Percentiles rank a stretch among this genome's conserved stretches.
phyloP scores from a whole-genome alignment of 2,888 invertebrate species.

The Aphidius colemani region DNA sequence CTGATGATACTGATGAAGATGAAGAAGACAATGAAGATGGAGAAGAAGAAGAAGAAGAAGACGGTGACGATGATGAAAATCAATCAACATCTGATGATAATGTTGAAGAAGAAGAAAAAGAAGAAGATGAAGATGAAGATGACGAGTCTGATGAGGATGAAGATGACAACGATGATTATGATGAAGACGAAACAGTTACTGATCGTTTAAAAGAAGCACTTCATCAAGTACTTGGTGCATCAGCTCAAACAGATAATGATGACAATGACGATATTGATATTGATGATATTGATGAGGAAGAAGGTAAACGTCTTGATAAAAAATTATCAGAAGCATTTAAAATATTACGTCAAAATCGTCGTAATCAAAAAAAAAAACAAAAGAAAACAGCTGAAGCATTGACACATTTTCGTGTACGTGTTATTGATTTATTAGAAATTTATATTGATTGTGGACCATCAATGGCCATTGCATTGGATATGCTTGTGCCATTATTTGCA shows the following conservation, averaged over 20 bases:
- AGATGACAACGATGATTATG: constrained; percentile 57
- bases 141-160: constrained; percentile 53
- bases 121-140: constrained; percentile 45
- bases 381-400: constrained; percentile 70
- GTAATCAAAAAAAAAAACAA: constrained; percentile 58
- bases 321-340: constrained; percentile 77
- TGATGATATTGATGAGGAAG: constrained; percentile 76
- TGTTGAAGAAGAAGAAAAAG: constrained; percentile 46
- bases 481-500: constrained; percentile 71
- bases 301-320: constrained; percentile 74
- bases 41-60: constrained; percentile 36
- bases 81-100: constrained; percentile 42
- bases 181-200: constrained; percentile 68
- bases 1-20: constrained; percentile 36
- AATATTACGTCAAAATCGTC: constrained; percentile 61
- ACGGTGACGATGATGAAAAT: constrained; percentile 52
- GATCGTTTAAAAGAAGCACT: constrained; percentile 75
- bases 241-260: constrained; percentile 67
- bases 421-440: constrained; percentile 75
- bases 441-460: constrained; percentile 74
- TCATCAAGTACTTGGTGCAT: constrained; percentile 71
- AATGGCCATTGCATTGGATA: constrained; percentile 71
- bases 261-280: constrained; percentile 75
- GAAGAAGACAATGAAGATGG: constrained; percentile 55
- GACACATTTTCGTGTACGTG: constrained; percentile 75